Evolutionary conservation across 2,113 vertebrate species (phyloP), one percentile per base, ranked within the genome.

Genomic region (Orthonyx spaldingii): DNA sequence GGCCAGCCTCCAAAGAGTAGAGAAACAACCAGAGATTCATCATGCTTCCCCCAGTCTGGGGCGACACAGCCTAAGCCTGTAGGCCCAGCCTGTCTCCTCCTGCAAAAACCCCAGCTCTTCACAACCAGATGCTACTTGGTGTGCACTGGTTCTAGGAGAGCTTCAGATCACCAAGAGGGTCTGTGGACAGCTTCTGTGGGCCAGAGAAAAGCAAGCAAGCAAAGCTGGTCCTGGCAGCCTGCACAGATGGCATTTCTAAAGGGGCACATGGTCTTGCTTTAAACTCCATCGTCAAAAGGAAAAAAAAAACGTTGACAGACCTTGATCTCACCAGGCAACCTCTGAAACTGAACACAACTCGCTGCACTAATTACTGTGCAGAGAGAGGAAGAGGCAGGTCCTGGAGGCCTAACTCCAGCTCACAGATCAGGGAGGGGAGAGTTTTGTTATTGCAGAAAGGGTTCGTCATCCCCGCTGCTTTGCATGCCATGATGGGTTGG

Each of bases 381-480:
- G 56, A 91, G 87, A 82, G 89, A 84, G 77, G 66, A 76, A 74
- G 71, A 87, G 87, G 80, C 81, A 89, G 41, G 66, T 75, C 63
- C 53, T 70, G 69, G 46, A 68, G 37, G 26, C 64, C 63, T 23
- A 52, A 46, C 55, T 89, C 37, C 32, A 22, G 53, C 70, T 74
- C 74, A n/a, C 46, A 57, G 44, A 33, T 13, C 7, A 1, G 74
- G 59, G 77, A 87, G 16, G 71, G 59, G n/a, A 90, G 59, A 92
- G 42, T 59, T 79, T 80, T 65, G 42, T 81, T 94, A 14, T 69
- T 75, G 12, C 1, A 1, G 5, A 63, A 53, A 76, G 13, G 12
- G 49, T 63, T 92, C 1, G 2, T 82, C 61, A 85, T 71, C 69
- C 33, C 61, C 0, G 1, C 81, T 3, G 24, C 78, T 96, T 93